phyloP scores from a whole-genome alignment of 2,113 vertebrate species.

The Sorex araneus region DNA sequence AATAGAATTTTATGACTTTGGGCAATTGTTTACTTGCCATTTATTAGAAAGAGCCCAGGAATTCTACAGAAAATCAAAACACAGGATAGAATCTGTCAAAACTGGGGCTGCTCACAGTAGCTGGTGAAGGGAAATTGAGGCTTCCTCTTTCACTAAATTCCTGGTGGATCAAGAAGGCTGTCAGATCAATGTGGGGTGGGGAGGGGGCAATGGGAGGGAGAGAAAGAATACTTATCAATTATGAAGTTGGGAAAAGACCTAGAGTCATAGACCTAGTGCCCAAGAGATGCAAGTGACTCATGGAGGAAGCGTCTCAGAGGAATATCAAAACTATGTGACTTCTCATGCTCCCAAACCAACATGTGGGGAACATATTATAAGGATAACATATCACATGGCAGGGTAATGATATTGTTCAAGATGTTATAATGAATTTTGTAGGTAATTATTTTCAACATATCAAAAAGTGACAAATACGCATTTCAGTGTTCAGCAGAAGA shows the following conservation, averaged over 20 bases:
- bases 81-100: too few species aligned
- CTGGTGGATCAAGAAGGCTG: neutral
- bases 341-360: neutral
- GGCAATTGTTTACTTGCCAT: too few species aligned
- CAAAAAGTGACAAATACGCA: neutral
- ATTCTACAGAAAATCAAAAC: too few species aligned
- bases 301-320: neutral
- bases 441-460: constrained; percentile 25
- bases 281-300: neutral
- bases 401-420: neutral
- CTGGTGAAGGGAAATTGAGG: too few species aligned
- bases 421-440: neutral
- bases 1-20: too few species aligned
- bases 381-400: neutral
- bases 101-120: too few species aligned
- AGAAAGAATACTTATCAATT: neutral
- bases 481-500: constrained; percentile 2
- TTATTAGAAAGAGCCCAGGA: too few species aligned
- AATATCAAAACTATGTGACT: neutral
- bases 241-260: neutral
- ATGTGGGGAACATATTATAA: rapidly evolving
- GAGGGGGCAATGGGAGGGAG: too few species aligned
- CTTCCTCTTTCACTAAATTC: neutral
- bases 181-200: neutral
- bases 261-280: neutral